Evolutionary conservation across 2,113 vertebrate species (phyloP).

Genomic region (Merops nubicus): DNA sequence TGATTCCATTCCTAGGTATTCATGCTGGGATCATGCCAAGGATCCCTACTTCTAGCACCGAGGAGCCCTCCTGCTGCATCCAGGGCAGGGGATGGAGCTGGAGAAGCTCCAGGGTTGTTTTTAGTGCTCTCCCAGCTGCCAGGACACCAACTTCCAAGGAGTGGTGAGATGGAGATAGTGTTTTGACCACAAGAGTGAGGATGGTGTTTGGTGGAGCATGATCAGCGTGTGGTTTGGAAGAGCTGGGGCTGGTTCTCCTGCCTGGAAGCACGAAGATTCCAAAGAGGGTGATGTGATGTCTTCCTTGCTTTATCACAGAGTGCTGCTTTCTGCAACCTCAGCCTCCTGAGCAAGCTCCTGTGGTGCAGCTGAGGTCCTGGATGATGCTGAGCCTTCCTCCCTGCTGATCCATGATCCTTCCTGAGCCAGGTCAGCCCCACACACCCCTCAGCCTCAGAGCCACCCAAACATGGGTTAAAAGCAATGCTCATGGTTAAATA

Average conservation of each 20-base stretch:
- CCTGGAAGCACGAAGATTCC: neutral
- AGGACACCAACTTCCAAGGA: neutral
- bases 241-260: neutral
- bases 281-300: neutral
- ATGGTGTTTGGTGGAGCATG: neutral
- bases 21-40: rapidly evolving
- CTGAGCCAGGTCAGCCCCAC: rapidly evolving
- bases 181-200: neutral
- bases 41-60: neutral
- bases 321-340: neutral
- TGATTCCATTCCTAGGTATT: neutral
- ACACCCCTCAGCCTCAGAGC: neutral
- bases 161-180: neutral
- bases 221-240: neutral
- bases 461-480: rapidly evolving
- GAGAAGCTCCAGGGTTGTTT: neutral
- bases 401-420: neutral
- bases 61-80: neutral
- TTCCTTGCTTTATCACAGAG: neutral
- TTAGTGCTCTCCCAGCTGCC: neutral
- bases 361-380: neutral
- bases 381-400: neutral
- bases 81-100: neutral
- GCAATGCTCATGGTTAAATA: neutral
- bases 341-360: neutral